Conservation (phyloP, 2,113 vertebrate genomes). For the Scophthalmus maximus region DNA sequence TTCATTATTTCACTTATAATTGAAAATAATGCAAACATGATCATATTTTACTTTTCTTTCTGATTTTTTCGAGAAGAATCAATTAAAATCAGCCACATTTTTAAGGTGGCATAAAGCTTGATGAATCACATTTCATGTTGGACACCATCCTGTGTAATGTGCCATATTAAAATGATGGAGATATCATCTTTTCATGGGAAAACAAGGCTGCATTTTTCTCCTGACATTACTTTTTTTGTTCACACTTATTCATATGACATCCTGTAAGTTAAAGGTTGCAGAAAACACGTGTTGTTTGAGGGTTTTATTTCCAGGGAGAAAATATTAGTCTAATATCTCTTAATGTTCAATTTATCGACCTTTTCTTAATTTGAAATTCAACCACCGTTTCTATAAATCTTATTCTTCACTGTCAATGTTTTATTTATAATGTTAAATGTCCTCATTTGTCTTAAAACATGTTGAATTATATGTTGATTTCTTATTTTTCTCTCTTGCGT, state of each 20-base stretch:
- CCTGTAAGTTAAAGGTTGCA: not conserved
- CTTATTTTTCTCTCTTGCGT: not conserved
- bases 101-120: not conserved
- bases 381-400: not conserved
- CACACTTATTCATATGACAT: not conserved
- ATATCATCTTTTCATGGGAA: not conserved
- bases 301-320: not conserved
- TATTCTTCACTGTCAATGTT: not conserved
- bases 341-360: not conserved
- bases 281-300: constrained; percentile 24
- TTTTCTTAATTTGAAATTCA: not conserved
- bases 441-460: not conserved
- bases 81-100: not conserved
- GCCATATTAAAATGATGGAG: not conserved
- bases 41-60: not conserved
- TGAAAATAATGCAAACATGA: not conserved
- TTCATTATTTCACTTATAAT: not conserved
- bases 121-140: not conserved
- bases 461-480: not conserved
- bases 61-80: not conserved
- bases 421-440: not conserved
- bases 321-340: constrained; percentile 1
- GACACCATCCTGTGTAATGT: not conserved
- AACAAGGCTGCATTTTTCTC: not conserved
- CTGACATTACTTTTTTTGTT: too few species aligned